Percentiles rank a stretch among this genome's conserved stretches.
Evolutionary conservation across 2,797 vertebrate species (phyloP).

Genomic region (Lepilemur ruficaudatus): DNA sequence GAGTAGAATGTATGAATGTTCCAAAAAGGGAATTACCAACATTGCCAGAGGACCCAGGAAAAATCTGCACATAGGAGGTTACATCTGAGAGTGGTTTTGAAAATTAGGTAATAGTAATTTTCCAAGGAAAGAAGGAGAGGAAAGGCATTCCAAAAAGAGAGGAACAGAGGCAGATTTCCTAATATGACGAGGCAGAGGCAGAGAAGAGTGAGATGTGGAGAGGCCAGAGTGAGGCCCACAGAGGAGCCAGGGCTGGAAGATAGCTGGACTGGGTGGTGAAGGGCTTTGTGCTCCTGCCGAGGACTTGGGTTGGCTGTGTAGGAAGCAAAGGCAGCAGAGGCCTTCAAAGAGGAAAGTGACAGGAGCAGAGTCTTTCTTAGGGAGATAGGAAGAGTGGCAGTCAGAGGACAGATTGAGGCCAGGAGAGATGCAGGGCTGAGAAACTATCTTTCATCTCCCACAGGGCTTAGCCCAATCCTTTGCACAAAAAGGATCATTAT

Average conservation of each 20-base stretch:
- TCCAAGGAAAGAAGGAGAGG: neutral
- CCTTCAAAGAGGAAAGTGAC: neutral
- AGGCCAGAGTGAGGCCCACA: neutral
- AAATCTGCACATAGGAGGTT: neutral
- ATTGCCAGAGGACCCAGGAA: neutral
- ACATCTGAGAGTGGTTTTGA: neutral
- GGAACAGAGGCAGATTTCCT: neutral
- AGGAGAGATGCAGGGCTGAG: neutral
- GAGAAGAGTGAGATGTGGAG: neutral
- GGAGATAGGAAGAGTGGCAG: neutral
- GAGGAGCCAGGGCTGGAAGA: neutral
- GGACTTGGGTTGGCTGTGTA: neutral
- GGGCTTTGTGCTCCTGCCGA: neutral
- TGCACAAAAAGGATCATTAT: neutral
- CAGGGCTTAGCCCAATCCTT: neutral
- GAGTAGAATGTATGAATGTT: neutral
- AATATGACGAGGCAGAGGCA: neutral
- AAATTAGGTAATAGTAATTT: neutral
- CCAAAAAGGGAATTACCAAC: neutral
- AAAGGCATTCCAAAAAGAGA: neutral
- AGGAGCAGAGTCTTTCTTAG: neutral
- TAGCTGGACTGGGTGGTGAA: neutral
- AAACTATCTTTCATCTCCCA: neutral
- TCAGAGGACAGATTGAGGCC: neutral
- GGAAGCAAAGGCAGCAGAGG: neutral